Evolutionary conservation across 2,113 vertebrate species (phyloP), one percentile per base, ranked within the genome.

Genomic region (Syrmaticus mikado): DNA sequence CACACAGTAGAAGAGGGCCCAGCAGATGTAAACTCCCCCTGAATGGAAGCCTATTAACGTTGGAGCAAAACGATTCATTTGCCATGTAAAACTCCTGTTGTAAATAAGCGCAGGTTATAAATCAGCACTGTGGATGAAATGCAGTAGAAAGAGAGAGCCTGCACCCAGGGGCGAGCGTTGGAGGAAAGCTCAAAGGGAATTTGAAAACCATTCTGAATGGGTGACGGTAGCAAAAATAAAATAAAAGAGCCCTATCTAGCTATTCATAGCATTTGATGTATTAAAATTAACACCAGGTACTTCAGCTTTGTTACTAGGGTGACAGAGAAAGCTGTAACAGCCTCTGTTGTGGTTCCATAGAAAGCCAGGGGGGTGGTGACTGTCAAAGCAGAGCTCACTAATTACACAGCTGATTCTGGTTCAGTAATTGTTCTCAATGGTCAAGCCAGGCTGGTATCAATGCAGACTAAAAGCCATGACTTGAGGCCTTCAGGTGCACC

Each of bases 391-490:
- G 18, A 50, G 21, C 7, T 36, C 30, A 1, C 7, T 17, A 41
- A 25, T 62, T 20, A 19, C 32, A 2, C 11, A 45, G 68, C 64
- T 41, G 52, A 40, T n/a, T 38, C 68, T 66, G 27, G 2, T 30
- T 52, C 17, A 10, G 55, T 7, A 15, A 0, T 2, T 50, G 18
- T 5, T 8, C 13, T 14, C 3, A 7, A 19, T 27, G 48, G 52
- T 30, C 22, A 12, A 53, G n/a, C 22, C 5, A 20, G 70, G 43
- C 27, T 50, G 71, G 17, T 16, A 9, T 5, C 65, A 19, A 2
- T 18, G 52, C 57, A 21, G 64, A 13, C 10, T 13, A 1, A 45
- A 24, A n/a, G 45, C 27, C 5, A 0, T 4, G 13, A 0, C 21
- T 2, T 7, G 0, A 24, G 52, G 45, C 24, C 1, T 14, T n/a